Evolutionary conservation across 2,888 invertebrate genomes (phyloP), one percentile per base, ranked within the genome.

Genomic region (Acleris holmiana): DNA sequence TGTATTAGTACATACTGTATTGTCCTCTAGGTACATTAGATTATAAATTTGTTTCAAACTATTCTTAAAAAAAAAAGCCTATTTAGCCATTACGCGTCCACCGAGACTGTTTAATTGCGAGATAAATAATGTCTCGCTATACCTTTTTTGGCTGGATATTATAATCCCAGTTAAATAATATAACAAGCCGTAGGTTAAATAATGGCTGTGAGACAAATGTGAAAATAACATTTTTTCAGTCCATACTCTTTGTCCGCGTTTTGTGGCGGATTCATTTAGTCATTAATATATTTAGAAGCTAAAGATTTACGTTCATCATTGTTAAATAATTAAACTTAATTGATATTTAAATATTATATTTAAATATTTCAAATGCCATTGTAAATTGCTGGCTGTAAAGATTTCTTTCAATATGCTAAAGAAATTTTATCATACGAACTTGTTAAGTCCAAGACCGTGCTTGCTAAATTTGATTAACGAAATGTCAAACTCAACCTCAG

Each of bases 161-260:
- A 54, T 48, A 40, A 15, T 25, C 65, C 44, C 49, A 55, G 49
- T 54, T 49, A 49, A 59, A 44, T 35, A 19, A 46, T 60, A 65
- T 59, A 60, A 72, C 71, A 75, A 68, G 76, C 73, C 69, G 80
- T 89, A 89, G 85, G 74, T 78, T 80, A 84, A 86, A 79, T 83
- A 84, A 83, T 85, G 91, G 91, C 91, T 91, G 91, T 91, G 91
- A 91, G 85, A 76, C 78, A 76, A 83, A 83, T 81, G 80, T 86
- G 81, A 79, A 79, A 69, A 72, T 55, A 69, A 71, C 76, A 72
- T 74, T 35, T 83, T 83, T 77, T 84, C 85, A 86, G 84, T 86
- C 85, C 82, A 83, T 81, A 75, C 67, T 68, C 51, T 72, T 35
- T 72, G 73, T 70, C 50, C 71, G 73, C 66, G 57, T 53, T 57